Percentiles rank a stretch among this genome's conserved stretches.
Conservation (phyloP, 2,113 vertebrate genomes). For the Hystrix cristata region DNA sequence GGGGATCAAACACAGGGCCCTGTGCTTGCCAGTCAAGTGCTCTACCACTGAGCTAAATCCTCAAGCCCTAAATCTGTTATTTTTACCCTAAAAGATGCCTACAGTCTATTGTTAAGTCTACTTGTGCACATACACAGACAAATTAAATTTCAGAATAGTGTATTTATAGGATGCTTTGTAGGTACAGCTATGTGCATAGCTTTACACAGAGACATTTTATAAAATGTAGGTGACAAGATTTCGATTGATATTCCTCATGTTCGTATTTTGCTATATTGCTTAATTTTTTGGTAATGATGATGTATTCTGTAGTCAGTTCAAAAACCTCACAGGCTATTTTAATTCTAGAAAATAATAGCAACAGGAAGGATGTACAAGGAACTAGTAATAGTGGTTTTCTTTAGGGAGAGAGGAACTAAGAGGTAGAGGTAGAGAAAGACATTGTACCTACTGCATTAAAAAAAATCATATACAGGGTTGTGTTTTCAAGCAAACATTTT, state of each 20-base stretch:
- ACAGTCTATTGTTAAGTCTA: neutral
- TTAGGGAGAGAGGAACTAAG: slow-evolving; percentile 18
- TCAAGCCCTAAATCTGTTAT: neutral
- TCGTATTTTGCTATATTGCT: slow-evolving; percentile 3
- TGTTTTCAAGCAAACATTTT: slow-evolving; percentile 36
- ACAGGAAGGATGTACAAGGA: slow-evolving; percentile 41
- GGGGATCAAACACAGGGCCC: too few relatives aligned
- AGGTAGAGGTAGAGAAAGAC: neutral
- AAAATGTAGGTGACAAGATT: slow-evolving; percentile 5
- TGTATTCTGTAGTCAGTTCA: slow-evolving; percentile 38
- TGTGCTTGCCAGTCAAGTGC: too few relatives aligned
- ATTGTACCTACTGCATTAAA: neutral
- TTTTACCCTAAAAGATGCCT: slow-evolving; percentile 1
- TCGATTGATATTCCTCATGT: neutral
- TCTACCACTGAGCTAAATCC: too few relatives aligned
- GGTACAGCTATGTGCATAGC: neutral
- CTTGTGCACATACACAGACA: neutral
- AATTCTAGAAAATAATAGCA: slow-evolving; percentile 58
- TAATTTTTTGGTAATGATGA: neutral
- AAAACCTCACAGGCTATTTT: slow-evolving; percentile 8
- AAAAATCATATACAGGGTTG: neutral
- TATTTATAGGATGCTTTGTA: neutral
- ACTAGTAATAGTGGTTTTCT: slow-evolving; percentile 35
- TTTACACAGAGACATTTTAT: neutral
- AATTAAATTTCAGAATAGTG: neutral